These are phyloP conservation scores for Margarornis squamiger DNA, from an alignment of 2,797 vertebrate species.

Conservation along the genomic window DNA sequence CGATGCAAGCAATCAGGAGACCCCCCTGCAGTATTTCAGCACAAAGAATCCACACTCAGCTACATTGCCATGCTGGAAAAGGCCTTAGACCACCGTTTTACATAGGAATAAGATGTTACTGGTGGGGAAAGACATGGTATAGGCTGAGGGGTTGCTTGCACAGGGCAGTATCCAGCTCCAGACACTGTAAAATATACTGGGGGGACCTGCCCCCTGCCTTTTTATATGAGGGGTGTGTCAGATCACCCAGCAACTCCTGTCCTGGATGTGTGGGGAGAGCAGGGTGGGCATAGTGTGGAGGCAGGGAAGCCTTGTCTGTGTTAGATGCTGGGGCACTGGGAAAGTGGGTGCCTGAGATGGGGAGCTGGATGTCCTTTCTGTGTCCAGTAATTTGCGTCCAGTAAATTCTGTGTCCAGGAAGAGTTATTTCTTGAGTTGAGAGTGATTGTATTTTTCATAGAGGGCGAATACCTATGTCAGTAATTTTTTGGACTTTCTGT, in stretches of 20 bases:
- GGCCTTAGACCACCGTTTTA: background rate
- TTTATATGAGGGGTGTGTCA: background rate
- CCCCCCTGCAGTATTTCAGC: background rate
- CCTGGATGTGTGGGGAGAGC: background rate
- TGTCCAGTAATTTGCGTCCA: background rate
- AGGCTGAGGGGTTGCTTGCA: background rate
- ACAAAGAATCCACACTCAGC: background rate
- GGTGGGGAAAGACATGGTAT: background rate
- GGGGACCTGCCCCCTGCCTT: background rate
- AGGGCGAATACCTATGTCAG: background rate
- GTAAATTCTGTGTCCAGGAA: background rate
- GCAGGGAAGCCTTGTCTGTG: background rate
- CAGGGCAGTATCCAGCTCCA: background rate
- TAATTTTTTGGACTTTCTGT: background rate
- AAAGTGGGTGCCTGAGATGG: background rate
- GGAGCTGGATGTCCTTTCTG: background rate
- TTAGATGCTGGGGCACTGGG: background rate
- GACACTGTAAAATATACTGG: fast-evolving
- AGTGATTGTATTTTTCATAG: background rate
- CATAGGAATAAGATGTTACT: background rate
- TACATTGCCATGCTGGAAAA: background rate
- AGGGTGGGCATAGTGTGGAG: background rate
- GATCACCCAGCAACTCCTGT: fast-evolving
- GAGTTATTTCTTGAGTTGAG: background rate
- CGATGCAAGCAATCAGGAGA: background rate